Evolutionary conservation across 2,113 vertebrate genomes (phyloP).

Genomic region (Calypte anna): DNA sequence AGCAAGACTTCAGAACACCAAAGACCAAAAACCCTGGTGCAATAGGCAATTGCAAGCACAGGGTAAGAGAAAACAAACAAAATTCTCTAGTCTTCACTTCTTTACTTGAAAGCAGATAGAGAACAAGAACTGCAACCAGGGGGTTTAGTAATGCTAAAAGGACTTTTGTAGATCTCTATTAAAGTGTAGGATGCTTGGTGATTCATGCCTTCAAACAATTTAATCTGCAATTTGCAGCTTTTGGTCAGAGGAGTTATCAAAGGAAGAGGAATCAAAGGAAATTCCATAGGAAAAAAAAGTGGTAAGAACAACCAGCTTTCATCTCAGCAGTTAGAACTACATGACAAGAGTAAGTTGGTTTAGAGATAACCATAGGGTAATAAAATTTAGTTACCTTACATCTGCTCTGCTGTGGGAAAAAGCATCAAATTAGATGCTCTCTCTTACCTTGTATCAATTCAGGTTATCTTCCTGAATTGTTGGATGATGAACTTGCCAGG

Average conservation of each 20-base stretch:
- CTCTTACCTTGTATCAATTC: background rate
- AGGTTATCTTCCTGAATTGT: background rate
- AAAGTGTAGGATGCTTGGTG: background rate
- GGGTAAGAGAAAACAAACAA: background rate
- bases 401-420: background rate
- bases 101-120: background rate
- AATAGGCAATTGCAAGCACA: background rate
- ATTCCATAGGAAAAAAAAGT: background rate
- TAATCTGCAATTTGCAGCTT: background rate
- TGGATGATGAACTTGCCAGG: rapidly evolving
- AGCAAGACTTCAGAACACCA: background rate
- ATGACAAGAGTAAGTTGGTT: background rate
- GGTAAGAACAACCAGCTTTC: background rate
- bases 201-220: background rate
- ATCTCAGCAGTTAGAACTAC: background rate
- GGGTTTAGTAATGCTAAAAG: background rate
- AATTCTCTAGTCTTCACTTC: background rate
- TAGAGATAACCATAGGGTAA: background rate
- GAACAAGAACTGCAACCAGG: background rate
- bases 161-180: background rate
- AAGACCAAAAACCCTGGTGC: background rate
- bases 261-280: background rate
- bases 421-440: background rate
- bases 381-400: background rate
- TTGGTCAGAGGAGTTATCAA: background rate